A percentile compares a stretch with the other conserved stretches of the same genome.
These are phyloP conservation scores for Cantharis rufa DNA, from an alignment of 2,888 invertebrate genomes.

Conservation along the genomic window DNA sequence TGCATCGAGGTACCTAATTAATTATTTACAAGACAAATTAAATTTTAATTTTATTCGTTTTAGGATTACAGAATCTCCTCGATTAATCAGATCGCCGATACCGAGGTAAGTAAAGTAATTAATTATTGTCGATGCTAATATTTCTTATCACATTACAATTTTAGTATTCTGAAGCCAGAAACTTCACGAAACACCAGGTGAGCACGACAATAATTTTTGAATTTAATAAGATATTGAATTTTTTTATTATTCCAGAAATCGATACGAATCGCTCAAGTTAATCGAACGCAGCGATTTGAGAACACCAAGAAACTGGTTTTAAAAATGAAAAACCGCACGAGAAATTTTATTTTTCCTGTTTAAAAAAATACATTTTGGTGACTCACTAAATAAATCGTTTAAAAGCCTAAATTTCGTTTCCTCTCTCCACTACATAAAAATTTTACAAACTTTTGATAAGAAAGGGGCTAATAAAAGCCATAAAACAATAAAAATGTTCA, in stretches of 20 bases:
- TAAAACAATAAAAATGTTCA: background rate
- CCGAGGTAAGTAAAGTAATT: background rate
- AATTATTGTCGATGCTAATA: background rate
- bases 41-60: background rate
- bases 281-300: constrained; percentile 43
- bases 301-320: constrained; percentile 35
- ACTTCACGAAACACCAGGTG: background rate
- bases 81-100: background rate
- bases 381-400: background rate
- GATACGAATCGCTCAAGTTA: constrained; percentile 40
- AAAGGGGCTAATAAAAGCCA: background rate
- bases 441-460: background rate
- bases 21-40: background rate
- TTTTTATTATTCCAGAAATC: constrained; percentile 22
- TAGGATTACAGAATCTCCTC: background rate
- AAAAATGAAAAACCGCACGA: background rate
- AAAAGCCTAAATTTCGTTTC: background rate
- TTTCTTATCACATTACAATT: background rate
- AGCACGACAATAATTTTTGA: background rate
- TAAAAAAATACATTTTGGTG: background rate
- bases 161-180: background rate
- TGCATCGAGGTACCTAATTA: constrained; percentile 8
- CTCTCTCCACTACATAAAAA: background rate
- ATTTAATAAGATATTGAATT: background rate
- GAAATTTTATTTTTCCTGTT: background rate